phyloP scores from a whole-genome alignment of 2,888 invertebrate species.

The Chromoteleia sp. region DNA sequence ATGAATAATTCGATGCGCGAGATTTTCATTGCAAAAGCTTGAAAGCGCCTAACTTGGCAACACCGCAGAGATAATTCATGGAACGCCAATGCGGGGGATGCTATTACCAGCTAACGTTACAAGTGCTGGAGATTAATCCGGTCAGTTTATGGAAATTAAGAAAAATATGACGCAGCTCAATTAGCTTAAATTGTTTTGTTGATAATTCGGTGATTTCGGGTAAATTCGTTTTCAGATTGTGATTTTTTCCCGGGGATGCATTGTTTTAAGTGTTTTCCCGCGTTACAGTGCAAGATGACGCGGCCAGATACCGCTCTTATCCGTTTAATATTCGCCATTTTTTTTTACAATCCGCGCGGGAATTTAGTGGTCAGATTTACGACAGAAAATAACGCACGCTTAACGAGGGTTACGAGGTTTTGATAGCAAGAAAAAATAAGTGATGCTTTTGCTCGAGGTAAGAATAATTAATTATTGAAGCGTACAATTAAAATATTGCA shows the following conservation, averaged over 20 bases:
- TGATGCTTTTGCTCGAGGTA: slow-evolving; percentile 20
- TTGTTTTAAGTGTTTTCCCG: background rate
- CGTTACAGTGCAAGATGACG: slow-evolving; percentile 9
- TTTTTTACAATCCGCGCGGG: slow-evolving; percentile 21
- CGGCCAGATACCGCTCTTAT: too few relatives aligned
- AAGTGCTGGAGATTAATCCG: slow-evolving; percentile 18
- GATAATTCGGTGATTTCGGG: slow-evolving; percentile 25
- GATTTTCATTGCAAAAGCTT: slow-evolving; percentile 44
- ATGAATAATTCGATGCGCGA: slow-evolving; percentile 35
- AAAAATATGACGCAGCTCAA: slow-evolving; percentile 25
- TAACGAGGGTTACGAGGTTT: slow-evolving; percentile 32
- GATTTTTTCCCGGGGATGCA: background rate
- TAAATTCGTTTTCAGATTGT: background rate
- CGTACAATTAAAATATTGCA: too few relatives aligned
- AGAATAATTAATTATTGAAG: too few relatives aligned
- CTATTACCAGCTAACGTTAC: slow-evolving; percentile 41
- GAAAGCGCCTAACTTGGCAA: slow-evolving; percentile 23
- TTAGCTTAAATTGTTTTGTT: slow-evolving; percentile 24
- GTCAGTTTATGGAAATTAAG: slow-evolving; percentile 30
- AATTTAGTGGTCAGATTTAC: slow-evolving; percentile 36
- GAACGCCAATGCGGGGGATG: slow-evolving; percentile 7
- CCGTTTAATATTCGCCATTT: slow-evolving; percentile 26
- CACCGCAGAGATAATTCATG: slow-evolving; percentile 32
- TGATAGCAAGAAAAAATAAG: slow-evolving; percentile 19
- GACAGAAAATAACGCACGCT: slow-evolving; percentile 29